Base-by-base conservation (phyloP, 2,888 invertebrate genomes). In the Anticlea derivata region DNA sequence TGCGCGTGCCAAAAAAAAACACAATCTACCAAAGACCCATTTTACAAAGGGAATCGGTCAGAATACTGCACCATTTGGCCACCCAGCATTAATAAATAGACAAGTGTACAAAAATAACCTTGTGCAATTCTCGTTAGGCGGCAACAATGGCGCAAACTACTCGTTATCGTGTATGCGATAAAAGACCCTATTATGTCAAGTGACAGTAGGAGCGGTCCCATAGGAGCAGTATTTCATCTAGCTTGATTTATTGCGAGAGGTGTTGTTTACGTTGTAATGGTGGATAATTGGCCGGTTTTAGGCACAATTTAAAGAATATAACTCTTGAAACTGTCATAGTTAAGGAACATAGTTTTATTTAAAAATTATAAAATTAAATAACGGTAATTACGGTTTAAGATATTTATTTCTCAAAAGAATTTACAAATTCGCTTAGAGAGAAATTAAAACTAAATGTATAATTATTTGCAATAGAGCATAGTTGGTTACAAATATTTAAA, bases 151-250 rank as follows among this genome's bases (percentile, higher is more conserved):
- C 58, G 58, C 52, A 29, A 29, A 35, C 39, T 64, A 65, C 71
- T 76, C 73, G 77, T 77, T 77, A 77, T 64, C 65, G 63, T 58
- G 53, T 39, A 60, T 48, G 61, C 66, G 64, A 73, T 73, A 75
- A 75, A 78, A 69, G 78, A 76, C 80, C 84, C 83, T 77, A 83
- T 86, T 84, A 84, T 78, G 75, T 75, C 76, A 70, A 70, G 66
- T 72, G 83, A 81, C 82, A 80, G 75, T 61, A 60, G 70, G 70
- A 77, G 69, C 68, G 71, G 64, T 71, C 83, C 80, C 72, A 17
- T 39, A 72, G 82, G 86, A 70, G 70, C 70, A 65, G 71, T 84
- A 86, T 86, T 83, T 85, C 80, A 83, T 78, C 72, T 75, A 61
- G 63, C 55, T 68, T 87, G 87, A 88, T 88, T 83, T 86, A 87